These are phyloP conservation scores for Oenanthe melanoleuca DNA, from an alignment of 2,113 vertebrate species.

Conservation along the genomic window DNA sequence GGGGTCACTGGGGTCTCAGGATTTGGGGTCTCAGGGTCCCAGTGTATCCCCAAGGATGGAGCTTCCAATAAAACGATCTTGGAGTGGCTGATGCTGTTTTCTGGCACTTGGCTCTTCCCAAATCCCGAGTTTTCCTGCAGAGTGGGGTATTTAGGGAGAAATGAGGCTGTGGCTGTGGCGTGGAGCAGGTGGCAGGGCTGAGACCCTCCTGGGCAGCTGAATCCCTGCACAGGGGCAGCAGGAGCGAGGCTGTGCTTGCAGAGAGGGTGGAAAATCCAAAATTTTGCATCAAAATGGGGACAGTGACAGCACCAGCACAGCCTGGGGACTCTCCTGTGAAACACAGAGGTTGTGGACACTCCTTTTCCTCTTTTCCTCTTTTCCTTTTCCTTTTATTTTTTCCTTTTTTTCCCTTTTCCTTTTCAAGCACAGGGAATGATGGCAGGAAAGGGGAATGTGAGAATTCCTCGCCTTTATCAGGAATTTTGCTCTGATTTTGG, in stretches of 20 bases:
- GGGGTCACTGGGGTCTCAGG: neutral
- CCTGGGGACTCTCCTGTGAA: neutral
- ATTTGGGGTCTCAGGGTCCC: neutral
- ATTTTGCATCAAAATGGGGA: neutral
- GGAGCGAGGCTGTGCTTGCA: neutral
- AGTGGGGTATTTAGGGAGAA: neutral
- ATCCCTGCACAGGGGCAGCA: neutral
- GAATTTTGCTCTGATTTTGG: neutral
- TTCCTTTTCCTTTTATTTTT: too few species aligned
- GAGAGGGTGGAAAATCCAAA: neutral
- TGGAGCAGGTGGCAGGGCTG: neutral
- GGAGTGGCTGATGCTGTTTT: neutral
- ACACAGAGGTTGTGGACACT: accelerated
- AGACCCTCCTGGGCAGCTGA: neutral
- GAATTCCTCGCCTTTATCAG: neutral
- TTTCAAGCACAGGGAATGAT: neutral
- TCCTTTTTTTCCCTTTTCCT: too few species aligned
- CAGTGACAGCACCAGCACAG: neutral
- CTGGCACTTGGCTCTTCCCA: neutral
- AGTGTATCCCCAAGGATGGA: accelerated
- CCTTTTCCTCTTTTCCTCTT: too few species aligned
- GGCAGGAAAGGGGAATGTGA: too few species aligned
- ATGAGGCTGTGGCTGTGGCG: neutral
- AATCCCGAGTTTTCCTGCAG: neutral
- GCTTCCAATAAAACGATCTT: accelerated